Conservation (phyloP, 64 coral and sea anemone genomes). For the Stylophora pistillata region DNA sequence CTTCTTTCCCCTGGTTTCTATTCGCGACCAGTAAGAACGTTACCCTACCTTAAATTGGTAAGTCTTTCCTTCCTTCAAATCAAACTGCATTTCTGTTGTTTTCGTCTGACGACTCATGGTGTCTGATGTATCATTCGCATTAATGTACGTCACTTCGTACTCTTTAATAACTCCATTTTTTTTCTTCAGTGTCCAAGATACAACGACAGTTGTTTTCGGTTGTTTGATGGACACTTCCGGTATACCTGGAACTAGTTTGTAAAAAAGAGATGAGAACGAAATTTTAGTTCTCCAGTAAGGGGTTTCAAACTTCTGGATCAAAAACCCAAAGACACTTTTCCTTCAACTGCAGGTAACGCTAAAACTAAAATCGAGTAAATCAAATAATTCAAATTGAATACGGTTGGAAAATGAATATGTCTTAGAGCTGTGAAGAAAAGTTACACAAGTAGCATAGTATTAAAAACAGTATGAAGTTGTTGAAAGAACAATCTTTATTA, state of each 20-base stretch:
- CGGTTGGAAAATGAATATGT: no score
- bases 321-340: no score
- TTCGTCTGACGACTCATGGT: neutral
- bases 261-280: neutral
- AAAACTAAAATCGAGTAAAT: no score
- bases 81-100: neutral
- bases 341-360: no score
- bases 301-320: no score
- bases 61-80: neutral
- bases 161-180: conserved; percentile 43
- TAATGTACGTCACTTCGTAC: conserved; percentile 28
- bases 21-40: neutral
- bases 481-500: no score
- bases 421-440: no score
- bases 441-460: no score
- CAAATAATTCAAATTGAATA: no score
- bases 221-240: conserved; percentile 1
- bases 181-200: conserved; percentile 28
- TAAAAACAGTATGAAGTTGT: no score
- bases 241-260: conserved; percentile 31
- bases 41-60: neutral
- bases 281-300: neutral
- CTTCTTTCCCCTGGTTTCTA: no score
- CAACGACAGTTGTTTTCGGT: neutral
- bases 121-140: neutral